Evolutionary conservation across 2,113 vertebrate species (phyloP).

Genomic region (Cyrtonyx montezumae): DNA sequence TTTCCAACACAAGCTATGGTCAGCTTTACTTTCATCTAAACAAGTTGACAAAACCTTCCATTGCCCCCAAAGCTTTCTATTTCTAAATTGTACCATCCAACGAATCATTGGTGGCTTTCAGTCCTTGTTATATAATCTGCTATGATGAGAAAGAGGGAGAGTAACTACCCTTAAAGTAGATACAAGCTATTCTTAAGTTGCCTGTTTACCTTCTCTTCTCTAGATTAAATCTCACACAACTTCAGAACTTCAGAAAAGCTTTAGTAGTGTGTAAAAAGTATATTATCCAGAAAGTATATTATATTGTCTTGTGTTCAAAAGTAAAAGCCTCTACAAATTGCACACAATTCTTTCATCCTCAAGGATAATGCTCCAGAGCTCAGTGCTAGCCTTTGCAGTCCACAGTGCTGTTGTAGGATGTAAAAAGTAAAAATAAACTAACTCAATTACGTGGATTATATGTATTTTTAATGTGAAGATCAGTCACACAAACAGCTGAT

Average conservation of each 20-base stretch:
- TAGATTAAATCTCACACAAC: neutral
- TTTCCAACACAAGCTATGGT: neutral
- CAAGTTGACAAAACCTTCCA: neutral
- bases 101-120: neutral
- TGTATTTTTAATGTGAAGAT: neutral
- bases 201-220: neutral
- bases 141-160: neutral
- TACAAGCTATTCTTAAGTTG: neutral
- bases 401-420: neutral
- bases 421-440: neutral
- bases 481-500: neutral
- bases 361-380: neutral
- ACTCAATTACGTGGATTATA: neutral
- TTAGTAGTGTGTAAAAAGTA: neutral
- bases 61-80: neutral
- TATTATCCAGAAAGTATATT: neutral
- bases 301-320: neutral
- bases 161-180: neutral
- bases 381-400: neutral
- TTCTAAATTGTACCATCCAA: neutral
- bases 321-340: neutral
- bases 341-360: neutral
- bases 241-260: neutral
- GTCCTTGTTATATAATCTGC: neutral
- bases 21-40: neutral